Evolutionary conservation across 1,140 invertebrate species (phyloP), one percentile per base, ranked within the genome.

Genomic region (Monomorium pharaonis): DNA sequence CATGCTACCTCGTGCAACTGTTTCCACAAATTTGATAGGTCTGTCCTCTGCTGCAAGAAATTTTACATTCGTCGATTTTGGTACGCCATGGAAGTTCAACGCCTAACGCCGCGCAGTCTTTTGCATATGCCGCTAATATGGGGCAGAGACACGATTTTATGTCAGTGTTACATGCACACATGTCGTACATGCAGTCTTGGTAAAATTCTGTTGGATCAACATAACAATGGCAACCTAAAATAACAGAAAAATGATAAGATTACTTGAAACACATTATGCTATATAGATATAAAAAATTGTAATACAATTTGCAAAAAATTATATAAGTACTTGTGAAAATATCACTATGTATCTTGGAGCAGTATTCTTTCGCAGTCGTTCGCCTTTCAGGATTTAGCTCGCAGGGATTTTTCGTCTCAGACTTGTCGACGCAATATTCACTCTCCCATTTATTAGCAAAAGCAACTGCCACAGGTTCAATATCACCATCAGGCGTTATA

Each of bases 401-500:
- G 88, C 98, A 98, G 0, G 97, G 97, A 94, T 98, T 96, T 24
- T 95, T 94, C 0, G 94, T 95, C 10, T 95, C 94, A 1, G 95
- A 91, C 47, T 97, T 95, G 65, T 97, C 95, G 0, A 92, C 90
- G 92, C 98, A 98, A 18, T 96, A 95, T 91, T 98, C 97, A 37
- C 7, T 97, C 93, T 98, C 98, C 98, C 98, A 99, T 90, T 98
- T 98, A 92, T 98, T 98, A 0, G 98, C 98, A 93, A 99, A 99
- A 0, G 97, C 96, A 10, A 96, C 95, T 0, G 97, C 95, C 0
- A 97, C 96, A 60, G 97, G 96, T 92, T 98, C 98, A 0, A 97
- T 93, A 91, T 98, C 98, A 21, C 97, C 97, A 92, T 98, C 97
- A 0, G 97, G 97, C 0, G 98, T 98, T 7, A 98, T 91, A 93